phyloP scores from a whole-genome alignment of 1,140 invertebrate genomes.

The Physella acuta region DNA sequence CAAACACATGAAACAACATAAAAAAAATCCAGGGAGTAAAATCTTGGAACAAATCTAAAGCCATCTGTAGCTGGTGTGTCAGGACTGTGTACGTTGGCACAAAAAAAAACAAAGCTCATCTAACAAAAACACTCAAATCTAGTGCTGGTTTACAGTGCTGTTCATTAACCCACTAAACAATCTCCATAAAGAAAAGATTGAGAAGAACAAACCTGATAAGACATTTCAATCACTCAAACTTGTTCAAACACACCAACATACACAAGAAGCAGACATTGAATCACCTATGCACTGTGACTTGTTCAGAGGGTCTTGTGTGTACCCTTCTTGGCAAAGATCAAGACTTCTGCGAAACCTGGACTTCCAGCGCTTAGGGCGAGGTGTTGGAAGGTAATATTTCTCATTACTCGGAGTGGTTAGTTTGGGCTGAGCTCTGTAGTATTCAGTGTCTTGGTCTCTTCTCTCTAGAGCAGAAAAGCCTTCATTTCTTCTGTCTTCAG shows the following conservation, averaged over 20 bases:
- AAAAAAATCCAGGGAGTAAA: background rate
- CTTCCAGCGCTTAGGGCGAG: background rate
- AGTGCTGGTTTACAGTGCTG: background rate
- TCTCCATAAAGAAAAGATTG: too few species aligned
- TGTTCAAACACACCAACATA: too few species aligned
- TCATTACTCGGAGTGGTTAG: background rate
- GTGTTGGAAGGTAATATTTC: background rate
- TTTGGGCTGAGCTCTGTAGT: background rate
- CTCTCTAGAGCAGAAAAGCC: background rate
- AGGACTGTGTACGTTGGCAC: background rate
- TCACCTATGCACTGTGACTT: background rate
- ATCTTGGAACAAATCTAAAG: background rate
- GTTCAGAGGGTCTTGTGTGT: background rate
- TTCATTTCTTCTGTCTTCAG: background rate
- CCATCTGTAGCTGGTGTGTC: background rate
- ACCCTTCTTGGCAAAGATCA: slow-evolving; percentile 1
- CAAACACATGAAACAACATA: background rate
- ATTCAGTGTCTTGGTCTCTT: background rate
- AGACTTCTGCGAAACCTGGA: background rate
- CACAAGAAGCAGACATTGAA: too few species aligned
- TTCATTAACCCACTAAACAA: background rate
- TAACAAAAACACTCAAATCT: background rate
- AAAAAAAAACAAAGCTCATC: background rate
- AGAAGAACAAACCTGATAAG: too few species aligned
- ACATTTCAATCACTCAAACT: too few species aligned